A percentile compares a stretch with the other conserved stretches of the same genome.
Conservation (phyloP, 2,888 invertebrate species). For the Tiliacea aurago region DNA sequence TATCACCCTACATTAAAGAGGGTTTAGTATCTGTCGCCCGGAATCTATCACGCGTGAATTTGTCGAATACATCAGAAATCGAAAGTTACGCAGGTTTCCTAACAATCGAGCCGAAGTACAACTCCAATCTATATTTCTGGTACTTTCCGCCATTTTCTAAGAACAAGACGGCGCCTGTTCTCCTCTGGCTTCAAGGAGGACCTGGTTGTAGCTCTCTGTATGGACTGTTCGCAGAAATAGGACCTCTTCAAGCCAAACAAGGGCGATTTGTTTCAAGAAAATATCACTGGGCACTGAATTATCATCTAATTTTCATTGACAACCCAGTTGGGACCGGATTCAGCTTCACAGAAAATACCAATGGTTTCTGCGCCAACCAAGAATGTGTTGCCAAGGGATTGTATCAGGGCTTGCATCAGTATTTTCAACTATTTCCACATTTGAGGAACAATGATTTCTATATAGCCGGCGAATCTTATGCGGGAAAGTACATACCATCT, state of each 20-base stretch:
- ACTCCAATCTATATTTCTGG: constrained; percentile 92
- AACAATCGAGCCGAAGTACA: constrained; percentile 89
- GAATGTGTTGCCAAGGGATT: constrained; percentile 89
- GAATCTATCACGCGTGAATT: constrained; percentile 77
- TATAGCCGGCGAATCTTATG: constrained; percentile 92
- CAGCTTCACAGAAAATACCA: constrained; percentile 90
- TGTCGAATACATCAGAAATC: constrained; percentile 81
- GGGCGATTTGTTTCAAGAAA: constrained; percentile 79
- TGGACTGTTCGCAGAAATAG: constrained; percentile 91
- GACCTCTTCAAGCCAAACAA: constrained; percentile 87
- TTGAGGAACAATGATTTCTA: constrained; percentile 89
- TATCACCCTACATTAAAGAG: constrained; percentile 90
- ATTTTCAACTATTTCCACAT: constrained; percentile 90
- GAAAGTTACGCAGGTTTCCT: constrained; percentile 91
- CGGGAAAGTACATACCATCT: constrained; percentile 89
- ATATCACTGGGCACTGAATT: constrained; percentile 90
- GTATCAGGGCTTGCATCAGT: constrained; percentile 89
- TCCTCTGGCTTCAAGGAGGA: constrained; percentile 91
- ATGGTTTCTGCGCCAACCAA: constrained; percentile 90
- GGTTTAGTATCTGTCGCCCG: constrained; percentile 87
- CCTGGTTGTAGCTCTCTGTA: constrained; percentile 90
- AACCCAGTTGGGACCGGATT: constrained; percentile 92
- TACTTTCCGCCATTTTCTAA: constrained; percentile 90
- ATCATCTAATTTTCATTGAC: constrained; percentile 92
- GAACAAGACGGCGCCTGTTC: constrained; percentile 82